Evolutionary conservation across 2,888 invertebrate genomes (phyloP), one percentile per base, ranked within the genome.

Genomic region (Pteria penguin): DNA sequence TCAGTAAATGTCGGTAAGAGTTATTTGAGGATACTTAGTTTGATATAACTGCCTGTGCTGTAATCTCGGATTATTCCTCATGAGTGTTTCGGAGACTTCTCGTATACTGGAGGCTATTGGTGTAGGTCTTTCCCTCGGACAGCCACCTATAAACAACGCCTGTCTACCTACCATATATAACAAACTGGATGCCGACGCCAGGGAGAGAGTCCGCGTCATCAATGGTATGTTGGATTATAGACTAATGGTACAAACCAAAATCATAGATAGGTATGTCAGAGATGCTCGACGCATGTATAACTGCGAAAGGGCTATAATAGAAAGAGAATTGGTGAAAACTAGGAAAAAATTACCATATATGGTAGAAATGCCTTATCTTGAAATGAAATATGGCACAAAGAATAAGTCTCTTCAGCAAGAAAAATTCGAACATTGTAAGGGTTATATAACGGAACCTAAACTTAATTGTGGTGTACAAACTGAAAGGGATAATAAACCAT

Each of bases 121-220:
- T 24, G 73, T 63, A n/a, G 62, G 72, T 18, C 54, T 73, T 1
- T 54, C 65, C 1, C 60, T 72, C 11, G 62, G 72, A 5, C 67
- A 72, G 1, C 76, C 76, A 0, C 72, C 76, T 0, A 76, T 72
- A 14, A 76, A 76, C 33, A 76, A 76, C 32, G 72, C 72, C 18
- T 76, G 76, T 14, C 52, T 76, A 31, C 76, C 76, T 1, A 76
- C 68, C 1, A 52, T 69, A 14, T 72, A 69, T 32, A 60, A 76
- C 54, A 76, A 72, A 69, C 65, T 76, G n/a, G 76, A 76, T 36
- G 63, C 76, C 4, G 72, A 73, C n/a, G 72, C 69, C 0, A 36
- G 58, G 27, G 63, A 68, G 27, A 55, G 62, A 22, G 65, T 69
- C 18, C 62, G 68, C 24, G 76, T 76, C 18, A 52, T 68, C 3